Conservation (phyloP, 2,888 invertebrate species). For the Tryphoninae sp. region DNA sequence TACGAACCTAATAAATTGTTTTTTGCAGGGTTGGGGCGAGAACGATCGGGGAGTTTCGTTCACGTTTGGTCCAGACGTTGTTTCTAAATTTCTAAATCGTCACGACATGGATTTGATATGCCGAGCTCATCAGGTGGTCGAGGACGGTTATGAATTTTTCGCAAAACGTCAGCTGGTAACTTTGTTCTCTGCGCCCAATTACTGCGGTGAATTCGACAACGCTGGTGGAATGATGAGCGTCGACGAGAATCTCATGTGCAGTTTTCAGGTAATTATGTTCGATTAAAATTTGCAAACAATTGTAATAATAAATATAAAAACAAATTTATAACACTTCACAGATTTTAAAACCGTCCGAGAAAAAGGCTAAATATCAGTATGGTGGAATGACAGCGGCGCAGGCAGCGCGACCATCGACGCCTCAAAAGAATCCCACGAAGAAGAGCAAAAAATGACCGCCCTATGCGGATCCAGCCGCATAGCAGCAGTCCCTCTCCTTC, state of each 20-base stretch:
- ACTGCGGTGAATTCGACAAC: conserved; percentile 99
- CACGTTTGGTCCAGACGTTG: conserved; percentile 98
- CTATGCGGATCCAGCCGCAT: conserved; percentile 74
- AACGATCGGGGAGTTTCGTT: conserved; percentile 99
- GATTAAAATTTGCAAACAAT: neutral
- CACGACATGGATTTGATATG: conserved; percentile 99
- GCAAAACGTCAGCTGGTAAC: conserved; percentile 99
- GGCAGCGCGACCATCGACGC: conserved; percentile 90
- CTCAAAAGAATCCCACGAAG: conserved; percentile 87
- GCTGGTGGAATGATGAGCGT: conserved; percentile 99
- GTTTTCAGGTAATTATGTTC: conserved; percentile 91
- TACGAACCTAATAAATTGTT: neutral
- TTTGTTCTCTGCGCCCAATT: conserved; percentile 98
- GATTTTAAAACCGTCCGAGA: conserved; percentile 99
- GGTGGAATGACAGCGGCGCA: conserved; percentile 89
- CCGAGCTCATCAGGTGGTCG: conserved; percentile 97
- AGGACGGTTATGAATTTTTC: conserved; percentile 99
- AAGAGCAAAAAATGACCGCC: conserved; percentile 85
- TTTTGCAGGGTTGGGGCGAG: conserved; percentile 92
- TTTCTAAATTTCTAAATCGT: conserved; percentile 96
- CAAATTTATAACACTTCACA: conserved; percentile 78
- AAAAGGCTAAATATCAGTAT: conserved; percentile 99
- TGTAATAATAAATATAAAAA: conserved; percentile 14
- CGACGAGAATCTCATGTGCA: conserved; percentile 99
- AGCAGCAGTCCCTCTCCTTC: conserved; percentile 78